Conservation (phyloP, 1,140 invertebrate species). For the Atta colombica region DNA sequence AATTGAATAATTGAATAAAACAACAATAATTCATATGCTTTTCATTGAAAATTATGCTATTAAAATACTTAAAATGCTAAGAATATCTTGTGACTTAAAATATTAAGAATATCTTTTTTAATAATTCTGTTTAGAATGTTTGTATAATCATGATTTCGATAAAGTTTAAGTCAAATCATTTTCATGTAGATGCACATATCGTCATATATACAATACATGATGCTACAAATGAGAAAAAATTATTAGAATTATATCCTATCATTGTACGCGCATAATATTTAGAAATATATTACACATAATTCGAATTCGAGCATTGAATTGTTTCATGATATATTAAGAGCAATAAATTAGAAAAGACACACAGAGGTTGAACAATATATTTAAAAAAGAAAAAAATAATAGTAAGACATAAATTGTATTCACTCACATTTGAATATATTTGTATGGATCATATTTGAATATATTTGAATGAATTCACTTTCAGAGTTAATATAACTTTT, state of each 20-base stretch:
- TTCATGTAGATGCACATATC: background rate
- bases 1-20: too few relatives aligned
- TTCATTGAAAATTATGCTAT: too few relatives aligned
- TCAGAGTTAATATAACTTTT: background rate
- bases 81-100: background rate
- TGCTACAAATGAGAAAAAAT: background rate
- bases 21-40: too few relatives aligned
- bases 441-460: background rate
- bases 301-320: background rate
- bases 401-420: background rate
- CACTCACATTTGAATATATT: background rate
- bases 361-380: background rate
- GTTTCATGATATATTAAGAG: background rate
- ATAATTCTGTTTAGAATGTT: background rate
- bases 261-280: background rate
- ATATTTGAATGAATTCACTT: background rate
- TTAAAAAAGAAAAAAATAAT: background rate
- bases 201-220: background rate
- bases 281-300: background rate
- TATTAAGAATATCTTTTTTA: background rate
- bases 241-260: too few relatives aligned
- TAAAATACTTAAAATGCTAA: too few relatives aligned
- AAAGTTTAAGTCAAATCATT: conserved; percentile 3
- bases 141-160: background rate
- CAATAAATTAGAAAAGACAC: background rate